These are phyloP conservation scores for Mechanitis mazaeus DNA, from an alignment of 2,888 invertebrate genomes.

Conservation along the genomic window DNA sequence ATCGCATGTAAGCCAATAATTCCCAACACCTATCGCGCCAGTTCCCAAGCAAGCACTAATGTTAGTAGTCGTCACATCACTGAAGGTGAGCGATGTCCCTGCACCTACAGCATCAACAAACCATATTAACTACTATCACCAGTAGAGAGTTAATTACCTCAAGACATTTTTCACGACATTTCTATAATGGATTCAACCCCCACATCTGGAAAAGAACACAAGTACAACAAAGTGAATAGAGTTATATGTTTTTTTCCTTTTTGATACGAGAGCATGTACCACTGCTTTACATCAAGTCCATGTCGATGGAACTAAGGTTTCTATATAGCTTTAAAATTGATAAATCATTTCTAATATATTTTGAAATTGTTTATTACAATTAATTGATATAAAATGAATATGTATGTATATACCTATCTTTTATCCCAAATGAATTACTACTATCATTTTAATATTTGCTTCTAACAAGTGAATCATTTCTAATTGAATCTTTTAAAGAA, in stretches of 20 bases:
- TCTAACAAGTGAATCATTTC: no score
- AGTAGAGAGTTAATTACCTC: conserved; percentile 77
- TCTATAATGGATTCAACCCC: conserved; percentile 75
- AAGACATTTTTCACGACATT: conserved; percentile 74
- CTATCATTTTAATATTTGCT: no score
- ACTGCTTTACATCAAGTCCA: conserved; percentile 75
- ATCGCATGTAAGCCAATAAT: conserved; percentile 29
- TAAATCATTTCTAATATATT: neutral
- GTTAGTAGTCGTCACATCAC: conserved; percentile 42
- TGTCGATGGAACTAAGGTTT: conserved; percentile 18
- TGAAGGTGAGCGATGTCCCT: conserved; percentile 32
- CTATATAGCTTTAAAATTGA: neutral
- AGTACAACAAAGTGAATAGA: conserved; percentile 76
- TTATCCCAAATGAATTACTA: no score
- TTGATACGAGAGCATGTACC: conserved; percentile 54
- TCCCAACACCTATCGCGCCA: conserved; percentile 54
- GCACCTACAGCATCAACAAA: conserved; percentile 56
- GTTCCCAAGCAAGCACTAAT: conserved; percentile 66
- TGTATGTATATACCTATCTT: no score
- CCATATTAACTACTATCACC: conserved; percentile 71
- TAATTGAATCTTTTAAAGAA: no score
- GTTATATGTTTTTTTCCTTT: conserved; percentile 38
- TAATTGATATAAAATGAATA: neutral
- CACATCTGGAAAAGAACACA: conserved; percentile 77
- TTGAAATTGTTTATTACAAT: neutral